Conservation (phyloP, 2,888 invertebrate genomes). For the Dicyrtoma fusca region DNA sequence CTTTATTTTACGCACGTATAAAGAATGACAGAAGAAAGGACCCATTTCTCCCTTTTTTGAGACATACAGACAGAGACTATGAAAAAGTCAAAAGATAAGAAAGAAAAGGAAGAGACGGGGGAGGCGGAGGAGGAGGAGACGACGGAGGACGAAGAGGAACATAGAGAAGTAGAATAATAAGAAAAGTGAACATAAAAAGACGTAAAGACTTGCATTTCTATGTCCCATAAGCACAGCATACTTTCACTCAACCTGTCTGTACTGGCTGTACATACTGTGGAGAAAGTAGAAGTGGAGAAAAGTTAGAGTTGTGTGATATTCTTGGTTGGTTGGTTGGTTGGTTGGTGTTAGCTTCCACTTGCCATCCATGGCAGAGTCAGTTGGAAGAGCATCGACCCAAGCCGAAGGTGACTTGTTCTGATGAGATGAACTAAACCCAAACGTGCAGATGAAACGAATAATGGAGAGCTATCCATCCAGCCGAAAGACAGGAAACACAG, state of each 20-base stretch:
- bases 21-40: not conserved
- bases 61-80: not conserved
- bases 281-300: not conserved
- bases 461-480: constrained; percentile 49
- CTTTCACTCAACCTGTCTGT: not conserved
- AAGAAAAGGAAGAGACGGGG: not conserved
- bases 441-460: constrained; percentile 49
- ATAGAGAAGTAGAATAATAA: not conserved
- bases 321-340: not conserved
- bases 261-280: not conserved
- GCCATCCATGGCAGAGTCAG: constrained; percentile 6
- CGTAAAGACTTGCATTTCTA: constrained; percentile 6
- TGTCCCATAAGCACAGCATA: not conserved
- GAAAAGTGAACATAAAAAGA: not conserved
- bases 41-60: not conserved
- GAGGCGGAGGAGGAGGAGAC: not conserved
- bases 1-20: not conserved
- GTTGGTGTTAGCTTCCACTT: constrained; percentile 15
- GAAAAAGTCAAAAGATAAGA: not conserved
- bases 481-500: constrained; percentile 48
- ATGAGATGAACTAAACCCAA: constrained; percentile 46
- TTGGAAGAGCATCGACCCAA: constrained; percentile 11
- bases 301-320: not conserved
- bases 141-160: not conserved
- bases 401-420: constrained; percentile 38